Evolutionary conservation across 2,888 invertebrate genomes (phyloP), one percentile per base, ranked within the genome.

Genomic region (Agrotis clavis): DNA sequence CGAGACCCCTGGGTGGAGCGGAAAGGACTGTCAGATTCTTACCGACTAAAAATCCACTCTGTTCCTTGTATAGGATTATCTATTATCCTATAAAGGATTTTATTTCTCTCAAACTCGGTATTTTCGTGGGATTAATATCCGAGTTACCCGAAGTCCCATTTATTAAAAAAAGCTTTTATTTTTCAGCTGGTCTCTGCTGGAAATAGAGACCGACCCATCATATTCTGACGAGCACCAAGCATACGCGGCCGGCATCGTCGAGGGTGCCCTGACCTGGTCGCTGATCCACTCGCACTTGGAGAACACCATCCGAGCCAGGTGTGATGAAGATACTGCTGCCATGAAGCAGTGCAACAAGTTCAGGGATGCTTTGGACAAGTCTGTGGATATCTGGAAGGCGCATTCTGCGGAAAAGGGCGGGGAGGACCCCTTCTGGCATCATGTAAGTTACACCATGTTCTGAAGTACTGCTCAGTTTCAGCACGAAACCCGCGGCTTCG

Each of bases 221-320:
- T 98, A 97, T 92, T 97, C 97, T 0, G 98, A 99, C 91, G 97
- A 97, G 86, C 97, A 98, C 57, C 99, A 99, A 94, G 98, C 98
- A 0, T 98, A 98, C 91, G 98, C 98, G 1, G 99, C 99, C 2
- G 99, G 99, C 7, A 96, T 98, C 56, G 97, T 98, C 0, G 99
- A 99, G 92, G 99, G 98, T 0, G 97, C 97, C 30, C 92, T 98
- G 5, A 98, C 99, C 14, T 98, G 98, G 97, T 97, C 97, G 77
- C 96, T 98, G 71, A 98, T 99, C 83, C 97, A 98, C 90, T 97
- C 97, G 87, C 98, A 98, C 89, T 98, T 98, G 97, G 96, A 97
- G 87, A 99, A 99, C 90, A 98, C 97, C 35, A 96, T 96, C 75
- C 87, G 94, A 51, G 91, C 92, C 84, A 94, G 94, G 79, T 97